Conservation (phyloP, 2,113 vertebrate species). For the Tragelaphus buxtoni region DNA sequence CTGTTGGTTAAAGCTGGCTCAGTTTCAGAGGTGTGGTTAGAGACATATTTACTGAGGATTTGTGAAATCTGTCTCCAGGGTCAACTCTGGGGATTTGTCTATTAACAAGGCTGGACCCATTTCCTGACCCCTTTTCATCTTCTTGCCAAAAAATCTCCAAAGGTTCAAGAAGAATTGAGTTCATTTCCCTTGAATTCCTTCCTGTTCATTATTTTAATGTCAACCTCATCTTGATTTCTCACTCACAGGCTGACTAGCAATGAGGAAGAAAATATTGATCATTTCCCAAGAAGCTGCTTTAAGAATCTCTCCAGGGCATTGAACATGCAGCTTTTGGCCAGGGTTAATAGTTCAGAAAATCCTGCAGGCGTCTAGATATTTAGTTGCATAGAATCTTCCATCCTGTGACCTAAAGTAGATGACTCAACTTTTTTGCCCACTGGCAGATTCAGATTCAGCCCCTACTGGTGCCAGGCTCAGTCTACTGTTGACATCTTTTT, state of each 20-base stretch:
- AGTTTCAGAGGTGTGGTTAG: neutral
- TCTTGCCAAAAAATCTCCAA: slow-evolving; percentile 19
- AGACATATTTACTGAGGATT: neutral
- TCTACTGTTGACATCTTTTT: neutral
- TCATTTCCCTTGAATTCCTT: neutral
- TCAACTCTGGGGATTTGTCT: neutral
- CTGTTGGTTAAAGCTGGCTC: neutral
- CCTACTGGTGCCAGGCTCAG: neutral
- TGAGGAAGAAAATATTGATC: slow-evolving; percentile 48
- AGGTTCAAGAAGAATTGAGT: slow-evolving; percentile 34
- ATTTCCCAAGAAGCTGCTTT: slow-evolving; percentile 15
- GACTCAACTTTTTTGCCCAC: neutral
- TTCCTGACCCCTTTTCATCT: slow-evolving; percentile 44
- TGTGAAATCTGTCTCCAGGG: neutral
- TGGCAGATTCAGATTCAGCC: neutral
- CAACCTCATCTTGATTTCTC: slow-evolving; percentile 21
- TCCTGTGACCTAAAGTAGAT: neutral
- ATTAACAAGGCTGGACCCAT: neutral
- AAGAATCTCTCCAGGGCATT: neutral
- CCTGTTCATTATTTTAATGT: slow-evolving; percentile 49
- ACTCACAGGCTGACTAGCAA: slow-evolving; percentile 6
- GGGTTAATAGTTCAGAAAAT: neutral
- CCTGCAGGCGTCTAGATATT: neutral
- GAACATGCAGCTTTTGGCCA: neutral
- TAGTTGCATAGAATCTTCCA: neutral